Evolutionary conservation across 92 coral and sea anemone species (phyloP), one percentile per base, ranked within the genome.

Genomic region (Micromussa lordhowensis): DNA sequence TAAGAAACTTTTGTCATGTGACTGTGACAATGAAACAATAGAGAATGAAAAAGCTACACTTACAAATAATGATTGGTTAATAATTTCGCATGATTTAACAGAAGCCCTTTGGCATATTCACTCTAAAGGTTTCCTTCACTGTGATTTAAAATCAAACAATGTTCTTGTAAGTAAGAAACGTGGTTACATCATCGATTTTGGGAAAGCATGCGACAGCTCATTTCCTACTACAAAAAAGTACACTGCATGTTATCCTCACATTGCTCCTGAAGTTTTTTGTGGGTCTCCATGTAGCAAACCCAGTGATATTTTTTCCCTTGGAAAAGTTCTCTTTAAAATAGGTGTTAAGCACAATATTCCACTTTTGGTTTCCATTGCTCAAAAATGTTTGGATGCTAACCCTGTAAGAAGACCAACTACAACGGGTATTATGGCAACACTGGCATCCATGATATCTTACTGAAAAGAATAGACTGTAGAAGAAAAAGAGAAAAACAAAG

Each of bases 251-350:
- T 86, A 86, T 21, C 24, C 5, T 0, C 89, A 86, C 77, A 31
- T 64, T 10, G 89, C 78, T 17, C 84, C 78, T 18, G 89, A 78
- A 59, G 84, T 86, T 14, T 78, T 78, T 10, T 26, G 35, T 48
- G 89, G 84, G 1, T 24, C 68, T 15, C 58, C 30, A 5, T 75
- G 55, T 57, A 66, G 68, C 15, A 77, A 86, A 63, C 83, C 79
- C 55, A 86, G 83, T 59, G 83, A 86, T 75, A 44, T 86, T 77
- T 86, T 28, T 55, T 73, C 73, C 38, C 71, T 85, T 75, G 81
- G 88, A 5, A 55, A 79, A 70, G 36, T 85, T 16, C 1, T 85
- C 1, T 68, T 24, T 30, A 34, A 85, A 38, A 68, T 85, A 79
- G 81, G 34, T 31, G 3, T 35, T 2, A 71, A 30, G 40, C 77